Base-by-base conservation (phyloP, 2,888 invertebrate species). In the Tanytarsus gracilentus region DNA sequence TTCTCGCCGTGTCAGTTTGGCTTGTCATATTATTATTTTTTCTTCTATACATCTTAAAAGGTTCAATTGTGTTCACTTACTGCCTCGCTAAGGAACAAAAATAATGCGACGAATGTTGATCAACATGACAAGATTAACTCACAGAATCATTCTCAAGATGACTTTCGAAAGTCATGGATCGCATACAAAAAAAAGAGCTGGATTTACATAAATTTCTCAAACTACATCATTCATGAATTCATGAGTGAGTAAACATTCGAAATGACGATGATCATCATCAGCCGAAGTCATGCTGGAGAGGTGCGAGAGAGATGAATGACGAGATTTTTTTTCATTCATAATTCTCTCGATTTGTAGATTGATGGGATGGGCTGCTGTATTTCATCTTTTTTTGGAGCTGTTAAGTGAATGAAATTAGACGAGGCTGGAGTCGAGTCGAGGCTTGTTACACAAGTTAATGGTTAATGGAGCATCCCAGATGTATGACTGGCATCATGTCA, bases 121-220 rank as follows among this genome's bases (percentile, higher is more conserved):
- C 58, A 58, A 58, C 58, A 58, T 58, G 58, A 44, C 58, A 58
- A 58, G 58, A 58, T 58, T 48, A 58, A 48, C n/a, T n/a, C n/a
- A n/a, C 44, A 58, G 26, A 55, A 55, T 36, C 39, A 55, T 55
- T 53, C 55, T 55, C 48, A 27, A 29, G 26, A 51, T 29, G 36
- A 53, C 23, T 58, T 51, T 58, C 18, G 44, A 44, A 44, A 44
- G 44, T 44, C 44, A 44, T 44, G 44, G 44, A 44, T 18, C 44
- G 44, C 48, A 48, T 58, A 26, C n/a, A n/a, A n/a, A n/a, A n/a
- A n/a, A n/a, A n/a, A n/a, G n/a, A n/a, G n/a, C n/a, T n/a, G n/a
- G n/a, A n/a, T n/a, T n/a, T n/a, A n/a, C n/a, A 48, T 51, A 58
- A 56, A 39, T 58, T 18, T 40, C 23, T 26, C 21, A 16, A 14